Evolutionary conservation across 2,888 invertebrate genomes (phyloP).

Genomic region (Allygus modestus): DNA sequence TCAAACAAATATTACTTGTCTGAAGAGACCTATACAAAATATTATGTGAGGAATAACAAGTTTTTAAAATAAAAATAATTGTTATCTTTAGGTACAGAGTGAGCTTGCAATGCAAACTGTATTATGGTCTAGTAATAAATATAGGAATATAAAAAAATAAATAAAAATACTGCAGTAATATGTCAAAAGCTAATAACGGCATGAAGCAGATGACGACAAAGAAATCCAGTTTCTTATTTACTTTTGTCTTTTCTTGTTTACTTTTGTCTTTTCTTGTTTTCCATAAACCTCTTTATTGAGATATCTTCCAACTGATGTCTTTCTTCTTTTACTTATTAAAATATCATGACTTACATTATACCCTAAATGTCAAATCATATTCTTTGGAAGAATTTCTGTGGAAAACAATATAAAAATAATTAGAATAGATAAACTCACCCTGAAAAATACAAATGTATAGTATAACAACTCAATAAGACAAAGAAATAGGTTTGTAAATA

Average conservation of each 20-base stretch:
- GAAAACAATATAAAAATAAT: constrained; percentile 33
- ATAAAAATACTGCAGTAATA: background rate
- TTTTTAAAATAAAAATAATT: no score
- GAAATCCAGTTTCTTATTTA: background rate
- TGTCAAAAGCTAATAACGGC: background rate
- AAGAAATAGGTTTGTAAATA: no score
- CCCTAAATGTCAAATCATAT: constrained; percentile 44
- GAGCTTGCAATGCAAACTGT: background rate
- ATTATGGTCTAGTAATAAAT: no score
- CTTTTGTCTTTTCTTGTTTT: no score
- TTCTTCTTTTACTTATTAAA: constrained; percentile 4
- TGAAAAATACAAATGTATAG: background rate
- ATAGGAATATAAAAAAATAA: no score
- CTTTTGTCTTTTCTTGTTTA: background rate
- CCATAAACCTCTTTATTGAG: background rate
- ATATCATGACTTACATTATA: background rate
- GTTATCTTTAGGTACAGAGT: no score
- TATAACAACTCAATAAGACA: background rate
- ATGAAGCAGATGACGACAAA: background rate
- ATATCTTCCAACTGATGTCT: constrained; percentile 12
- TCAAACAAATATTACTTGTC: background rate
- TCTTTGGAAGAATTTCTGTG: constrained; percentile 46
- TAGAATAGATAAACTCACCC: background rate
- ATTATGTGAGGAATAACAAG: no score
- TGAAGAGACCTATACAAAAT: background rate